Evolutionary conservation across 2,113 vertebrate genomes (phyloP).

Genomic region (Maccullochella peelii): DNA sequence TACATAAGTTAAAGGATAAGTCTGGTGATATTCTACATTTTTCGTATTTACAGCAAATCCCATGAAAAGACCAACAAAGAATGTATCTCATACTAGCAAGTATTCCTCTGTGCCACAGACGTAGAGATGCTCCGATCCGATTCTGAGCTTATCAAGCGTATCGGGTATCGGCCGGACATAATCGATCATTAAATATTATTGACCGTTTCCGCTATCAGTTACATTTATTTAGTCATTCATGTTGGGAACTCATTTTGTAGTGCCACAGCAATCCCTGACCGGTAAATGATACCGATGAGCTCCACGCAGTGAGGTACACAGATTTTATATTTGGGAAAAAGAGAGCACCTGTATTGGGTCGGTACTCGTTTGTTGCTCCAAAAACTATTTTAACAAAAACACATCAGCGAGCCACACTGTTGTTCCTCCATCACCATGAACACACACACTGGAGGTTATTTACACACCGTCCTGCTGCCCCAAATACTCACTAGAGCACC

Average conservation of each 20-base stretch:
- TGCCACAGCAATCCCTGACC: neutral
- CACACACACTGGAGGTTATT: no score
- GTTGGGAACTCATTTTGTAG: neutral
- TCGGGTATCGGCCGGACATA: neutral
- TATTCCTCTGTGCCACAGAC: neutral
- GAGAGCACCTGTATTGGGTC: neutral
- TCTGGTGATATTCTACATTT: neutral
- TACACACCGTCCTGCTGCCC: neutral
- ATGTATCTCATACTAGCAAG: neutral
- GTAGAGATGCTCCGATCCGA: neutral
- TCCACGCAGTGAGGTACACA: neutral
- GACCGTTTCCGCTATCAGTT: conserved; percentile 1
- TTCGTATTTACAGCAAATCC: neutral
- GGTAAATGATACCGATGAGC: neutral
- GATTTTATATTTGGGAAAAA: neutral
- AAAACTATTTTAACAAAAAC: no score
- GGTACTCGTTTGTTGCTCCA: no score
- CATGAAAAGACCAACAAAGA: neutral
- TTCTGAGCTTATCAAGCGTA: neutral
- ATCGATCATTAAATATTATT: neutral
- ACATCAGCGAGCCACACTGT: no score
- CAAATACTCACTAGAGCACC: neutral
- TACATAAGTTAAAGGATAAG: neutral
- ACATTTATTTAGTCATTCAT: neutral
- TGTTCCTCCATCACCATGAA: no score